Evolutionary conservation across 2,888 invertebrate species (phyloP).

Genomic region (Teleogryllus oceanicus): DNA sequence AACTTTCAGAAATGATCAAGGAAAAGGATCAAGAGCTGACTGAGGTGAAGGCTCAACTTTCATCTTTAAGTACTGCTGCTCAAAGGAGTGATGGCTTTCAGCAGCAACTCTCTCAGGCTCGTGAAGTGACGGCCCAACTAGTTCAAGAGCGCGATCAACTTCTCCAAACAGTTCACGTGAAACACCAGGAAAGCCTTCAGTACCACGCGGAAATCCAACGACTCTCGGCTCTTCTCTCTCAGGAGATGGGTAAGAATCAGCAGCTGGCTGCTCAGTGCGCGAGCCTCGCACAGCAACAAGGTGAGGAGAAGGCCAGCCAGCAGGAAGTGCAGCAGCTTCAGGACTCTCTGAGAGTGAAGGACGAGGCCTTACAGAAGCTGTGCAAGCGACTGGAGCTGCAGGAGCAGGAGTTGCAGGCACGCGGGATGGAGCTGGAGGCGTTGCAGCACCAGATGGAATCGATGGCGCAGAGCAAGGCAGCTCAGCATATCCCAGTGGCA

Average conservation of each 20-base stretch:
- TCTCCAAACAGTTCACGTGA: slow-evolving; percentile 68
- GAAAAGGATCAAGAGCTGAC: slow-evolving; percentile 50
- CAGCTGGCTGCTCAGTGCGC: slow-evolving; percentile 30
- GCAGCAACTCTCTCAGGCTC: slow-evolving; percentile 40
- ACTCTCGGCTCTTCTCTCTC: slow-evolving; percentile 54
- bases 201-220: slow-evolving; percentile 85
- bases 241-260: slow-evolving; percentile 40
- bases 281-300: slow-evolving; percentile 33
- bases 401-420: not conserved
- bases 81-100: slow-evolving; percentile 42
- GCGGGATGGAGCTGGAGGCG: slow-evolving; percentile 34
- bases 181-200: slow-evolving; percentile 79
- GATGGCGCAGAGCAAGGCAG: not conserved
- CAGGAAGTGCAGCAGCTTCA: not conserved
- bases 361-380: not conserved
- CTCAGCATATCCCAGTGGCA: no score
- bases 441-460: slow-evolving; percentile 39
- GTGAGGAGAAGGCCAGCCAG: not conserved
- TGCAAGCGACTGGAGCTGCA: not conserved
- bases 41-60: slow-evolving; percentile 46
- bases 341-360: not conserved
- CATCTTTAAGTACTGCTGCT: slow-evolving; percentile 41
- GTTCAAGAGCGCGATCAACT: slow-evolving; percentile 62
- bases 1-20: slow-evolving; percentile 46
- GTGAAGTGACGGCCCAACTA: slow-evolving; percentile 45